A percentile compares a stretch with the other conserved stretches of the same genome.
phyloP scores from a whole-genome alignment of 2,888 invertebrate species.

The Aproaerema taeniolella region DNA sequence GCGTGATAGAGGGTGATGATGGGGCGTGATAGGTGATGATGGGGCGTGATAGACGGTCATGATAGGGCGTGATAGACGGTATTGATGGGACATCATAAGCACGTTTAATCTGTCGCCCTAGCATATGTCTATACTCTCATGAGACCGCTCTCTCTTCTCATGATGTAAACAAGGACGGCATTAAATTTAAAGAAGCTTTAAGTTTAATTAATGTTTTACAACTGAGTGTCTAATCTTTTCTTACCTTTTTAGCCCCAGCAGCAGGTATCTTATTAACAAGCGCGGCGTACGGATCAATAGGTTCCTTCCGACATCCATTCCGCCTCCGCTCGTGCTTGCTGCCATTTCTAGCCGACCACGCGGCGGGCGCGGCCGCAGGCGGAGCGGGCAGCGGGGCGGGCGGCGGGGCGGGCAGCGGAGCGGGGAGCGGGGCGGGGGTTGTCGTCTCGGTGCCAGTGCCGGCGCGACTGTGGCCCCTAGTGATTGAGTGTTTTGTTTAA shows the following conservation, averaged over 20 bases:
- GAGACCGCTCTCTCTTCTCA: too few relatives aligned
- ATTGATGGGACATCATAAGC: too few relatives aligned
- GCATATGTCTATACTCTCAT: too few relatives aligned
- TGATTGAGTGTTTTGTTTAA: too few relatives aligned
- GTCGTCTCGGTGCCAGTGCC: constrained; percentile 48
- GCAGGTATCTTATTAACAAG: constrained; percentile 62
- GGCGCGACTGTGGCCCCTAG: constrained; percentile 61
- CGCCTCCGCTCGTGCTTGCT: constrained; percentile 37
- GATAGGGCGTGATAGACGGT: too few relatives aligned
- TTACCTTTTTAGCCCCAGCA: constrained; percentile 64
- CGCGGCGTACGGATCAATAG: constrained; percentile 58
- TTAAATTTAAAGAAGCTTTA: too few relatives aligned
- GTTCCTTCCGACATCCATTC: constrained; percentile 47
- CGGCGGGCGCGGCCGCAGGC: constrained; percentile 18
- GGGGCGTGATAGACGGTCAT: too few relatives aligned
- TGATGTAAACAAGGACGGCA: too few relatives aligned
- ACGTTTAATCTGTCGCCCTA: too few relatives aligned
- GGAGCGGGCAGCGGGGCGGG: constrained; percentile 23
- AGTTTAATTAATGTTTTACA: too few relatives aligned
- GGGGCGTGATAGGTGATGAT: too few relatives aligned
- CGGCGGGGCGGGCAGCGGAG: constrained; percentile 30
- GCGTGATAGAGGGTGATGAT: too few relatives aligned
- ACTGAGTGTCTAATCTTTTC: neutral
- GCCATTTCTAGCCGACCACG: constrained; percentile 46
- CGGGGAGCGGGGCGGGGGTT: constrained; percentile 15